These are phyloP conservation scores for Nomia melanderi DNA, from an alignment of 1,140 invertebrate species.

Conservation along the genomic window DNA sequence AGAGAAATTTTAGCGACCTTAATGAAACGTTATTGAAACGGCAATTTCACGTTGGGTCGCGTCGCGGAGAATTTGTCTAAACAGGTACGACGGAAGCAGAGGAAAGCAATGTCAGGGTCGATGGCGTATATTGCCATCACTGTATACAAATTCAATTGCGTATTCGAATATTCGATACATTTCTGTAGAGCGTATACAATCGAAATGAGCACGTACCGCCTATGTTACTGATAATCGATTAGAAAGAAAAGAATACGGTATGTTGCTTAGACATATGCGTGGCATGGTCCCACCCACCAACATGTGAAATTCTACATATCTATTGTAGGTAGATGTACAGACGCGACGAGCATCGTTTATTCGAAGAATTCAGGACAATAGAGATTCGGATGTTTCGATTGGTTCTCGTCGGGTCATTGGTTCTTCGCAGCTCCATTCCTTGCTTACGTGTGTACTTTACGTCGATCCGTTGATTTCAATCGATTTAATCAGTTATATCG, in stretches of 20 bases:
- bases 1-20: neutral
- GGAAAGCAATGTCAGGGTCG: neutral
- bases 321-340: neutral
- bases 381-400: neutral
- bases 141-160: neutral
- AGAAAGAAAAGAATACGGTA: neutral
- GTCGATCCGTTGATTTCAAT: neutral
- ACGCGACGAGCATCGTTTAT: conserved; percentile 1
- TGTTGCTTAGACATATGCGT: neutral
- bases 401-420: neutral
- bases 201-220: no score
- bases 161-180: neutral
- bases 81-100: neutral
- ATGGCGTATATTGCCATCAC: neutral
- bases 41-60: neutral
- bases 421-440: neutral
- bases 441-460: neutral
- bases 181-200: no score
- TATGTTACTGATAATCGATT: neutral
- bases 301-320: neutral
- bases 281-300: neutral
- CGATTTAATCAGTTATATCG: conserved; percentile 3
- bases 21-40: neutral
- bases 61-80: neutral
- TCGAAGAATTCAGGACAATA: neutral